Conservation (phyloP, 2,797 vertebrate genomes). For the Carapus acus region DNA sequence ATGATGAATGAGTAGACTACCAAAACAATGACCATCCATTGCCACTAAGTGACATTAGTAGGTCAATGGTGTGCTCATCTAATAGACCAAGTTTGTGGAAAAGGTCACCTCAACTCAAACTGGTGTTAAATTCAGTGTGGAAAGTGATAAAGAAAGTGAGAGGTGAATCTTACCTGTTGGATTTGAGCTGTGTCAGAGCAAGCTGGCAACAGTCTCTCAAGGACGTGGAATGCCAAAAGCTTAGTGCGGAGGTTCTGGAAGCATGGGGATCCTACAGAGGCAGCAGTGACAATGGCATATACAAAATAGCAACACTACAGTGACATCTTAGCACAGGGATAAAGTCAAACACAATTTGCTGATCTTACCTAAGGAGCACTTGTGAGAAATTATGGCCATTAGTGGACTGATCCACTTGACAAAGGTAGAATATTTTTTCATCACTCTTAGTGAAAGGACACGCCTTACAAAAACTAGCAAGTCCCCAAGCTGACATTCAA, state of each 20-base stretch:
- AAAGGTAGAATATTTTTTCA: slow-evolving; percentile 70
- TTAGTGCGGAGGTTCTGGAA: slow-evolving; percentile 77
- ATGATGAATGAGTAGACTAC: no score
- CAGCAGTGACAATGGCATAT: no score
- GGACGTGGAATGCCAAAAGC: slow-evolving; percentile 77
- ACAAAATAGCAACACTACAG: not conserved
- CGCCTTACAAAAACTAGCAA: slow-evolving; percentile 77
- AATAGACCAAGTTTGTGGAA: no score
- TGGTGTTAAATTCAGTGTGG: no score
- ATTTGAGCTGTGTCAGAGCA: slow-evolving; percentile 70
- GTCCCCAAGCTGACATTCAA: slow-evolving; percentile 77
- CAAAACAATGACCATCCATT: no score
- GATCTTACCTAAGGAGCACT: slow-evolving; percentile 66
- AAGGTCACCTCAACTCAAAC: no score
- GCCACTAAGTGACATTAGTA: no score
- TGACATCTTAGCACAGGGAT: not conserved
- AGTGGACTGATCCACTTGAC: slow-evolving; percentile 77
- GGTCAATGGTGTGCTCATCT: no score
- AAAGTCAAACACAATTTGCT: not conserved
- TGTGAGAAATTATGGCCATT: slow-evolving; percentile 74
- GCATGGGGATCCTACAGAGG: slow-evolving; percentile 64
- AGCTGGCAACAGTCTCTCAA: slow-evolving; percentile 74
- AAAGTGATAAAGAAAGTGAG: no score
- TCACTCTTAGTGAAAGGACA: slow-evolving; percentile 70
- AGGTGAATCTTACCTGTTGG: slow-evolving; percentile 62